These are phyloP conservation scores for Sarcophaga rosellei DNA, from an alignment of 2,888 invertebrate species.

Conservation along the genomic window DNA sequence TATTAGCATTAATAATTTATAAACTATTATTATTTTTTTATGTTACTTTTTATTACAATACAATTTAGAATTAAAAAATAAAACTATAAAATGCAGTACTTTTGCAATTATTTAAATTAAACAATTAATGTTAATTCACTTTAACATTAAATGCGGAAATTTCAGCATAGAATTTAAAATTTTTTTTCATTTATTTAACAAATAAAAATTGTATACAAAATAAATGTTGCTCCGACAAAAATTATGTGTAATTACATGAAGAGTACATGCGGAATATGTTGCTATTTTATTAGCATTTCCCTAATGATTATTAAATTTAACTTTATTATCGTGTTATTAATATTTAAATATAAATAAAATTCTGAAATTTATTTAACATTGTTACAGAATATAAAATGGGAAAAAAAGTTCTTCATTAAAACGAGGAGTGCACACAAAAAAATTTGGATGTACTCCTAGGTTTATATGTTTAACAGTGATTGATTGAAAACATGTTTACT, in stretches of 20 bases:
- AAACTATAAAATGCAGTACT: not conserved
- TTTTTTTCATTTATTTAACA: constrained; percentile 1
- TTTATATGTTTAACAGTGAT: too few relatives aligned
- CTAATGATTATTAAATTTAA: constrained; percentile 45
- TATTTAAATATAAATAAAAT: constrained; percentile 40
- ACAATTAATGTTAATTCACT: constrained; percentile 52
- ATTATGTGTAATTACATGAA: constrained; percentile 37
- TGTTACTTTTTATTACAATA: too few relatives aligned
- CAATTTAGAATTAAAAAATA: not conserved
- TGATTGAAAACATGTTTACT: too few relatives aligned
- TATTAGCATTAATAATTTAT: too few relatives aligned
- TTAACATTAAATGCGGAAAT: constrained; percentile 9
- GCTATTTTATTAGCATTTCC: constrained; percentile 44
- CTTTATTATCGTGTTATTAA: constrained; percentile 2
- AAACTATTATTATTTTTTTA: not conserved
- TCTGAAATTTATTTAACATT: not conserved
- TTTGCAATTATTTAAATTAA: constrained; percentile 61
- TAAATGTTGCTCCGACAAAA: not conserved
- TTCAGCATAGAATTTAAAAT: not conserved
- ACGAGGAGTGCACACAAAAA: too few relatives aligned
- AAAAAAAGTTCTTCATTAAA: too few relatives aligned
- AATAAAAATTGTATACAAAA: too few relatives aligned
- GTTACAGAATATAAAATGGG: not conserved
- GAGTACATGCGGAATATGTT: not conserved
- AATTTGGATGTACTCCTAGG: too few relatives aligned